A percentile compares a stretch with the other conserved stretches of the same genome.
phyloP scores from a whole-genome alignment of 2,113 vertebrate genomes.

The Mustelus asterias region DNA sequence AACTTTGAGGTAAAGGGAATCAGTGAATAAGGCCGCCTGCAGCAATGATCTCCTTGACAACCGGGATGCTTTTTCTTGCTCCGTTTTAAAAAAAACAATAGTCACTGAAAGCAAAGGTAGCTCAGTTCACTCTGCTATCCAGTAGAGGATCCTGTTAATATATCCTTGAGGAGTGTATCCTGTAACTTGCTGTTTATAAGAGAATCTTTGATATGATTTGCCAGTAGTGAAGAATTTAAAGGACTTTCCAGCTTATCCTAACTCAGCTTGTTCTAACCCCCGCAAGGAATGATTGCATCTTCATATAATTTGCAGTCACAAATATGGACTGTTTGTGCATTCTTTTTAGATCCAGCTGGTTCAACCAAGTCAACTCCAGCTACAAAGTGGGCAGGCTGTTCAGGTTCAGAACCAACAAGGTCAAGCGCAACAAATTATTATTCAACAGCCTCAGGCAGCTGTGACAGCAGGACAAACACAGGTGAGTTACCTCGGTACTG shows the following conservation, averaged over 20 bases:
- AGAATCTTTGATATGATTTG: not conserved
- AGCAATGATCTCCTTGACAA: not conserved
- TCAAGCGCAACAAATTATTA: conserved; percentile 95
- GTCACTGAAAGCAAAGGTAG: not conserved
- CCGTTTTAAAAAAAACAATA: not conserved
- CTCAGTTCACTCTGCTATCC: not conserved
- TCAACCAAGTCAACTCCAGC: conserved; percentile 93
- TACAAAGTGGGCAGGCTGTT: conserved; percentile 90
- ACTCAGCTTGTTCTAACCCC: not conserved
- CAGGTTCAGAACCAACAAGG: conserved; percentile 95
- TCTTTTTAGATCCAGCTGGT: conserved; percentile 78
- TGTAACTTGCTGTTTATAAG: not conserved
- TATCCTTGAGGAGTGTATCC: too few species aligned
- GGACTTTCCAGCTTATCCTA: not conserved
- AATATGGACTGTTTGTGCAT: conserved; percentile 43
- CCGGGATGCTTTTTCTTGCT: not conserved
- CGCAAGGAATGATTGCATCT: not conserved
- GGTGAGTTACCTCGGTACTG: conserved; percentile 56
- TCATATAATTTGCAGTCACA: not conserved
- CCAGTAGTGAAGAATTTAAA: not conserved
- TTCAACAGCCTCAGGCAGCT: conserved; percentile 96
- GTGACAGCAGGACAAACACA: conserved; percentile 96
- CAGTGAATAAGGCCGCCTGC: not conserved
- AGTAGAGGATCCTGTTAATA: not conserved
- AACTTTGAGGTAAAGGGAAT: not conserved